Evolutionary conservation across 2,113 vertebrate genomes (phyloP), one percentile per base, ranked within the genome.

Genomic region (Stercorarius parasiticus): DNA sequence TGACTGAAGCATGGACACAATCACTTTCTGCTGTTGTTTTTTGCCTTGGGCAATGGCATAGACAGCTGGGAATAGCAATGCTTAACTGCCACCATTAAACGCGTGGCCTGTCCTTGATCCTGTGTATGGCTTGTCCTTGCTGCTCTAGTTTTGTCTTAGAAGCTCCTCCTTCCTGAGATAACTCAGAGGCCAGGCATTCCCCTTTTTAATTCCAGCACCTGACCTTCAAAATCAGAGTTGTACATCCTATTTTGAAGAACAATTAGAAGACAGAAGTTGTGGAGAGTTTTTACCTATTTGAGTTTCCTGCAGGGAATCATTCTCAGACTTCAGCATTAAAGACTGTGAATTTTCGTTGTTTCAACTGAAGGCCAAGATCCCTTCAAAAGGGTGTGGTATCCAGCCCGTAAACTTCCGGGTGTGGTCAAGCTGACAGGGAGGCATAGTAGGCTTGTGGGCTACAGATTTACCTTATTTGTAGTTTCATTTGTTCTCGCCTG

Each of bases 1-100:
- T 29, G 64, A 50, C 13, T 0, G 2, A 73, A 84, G 5, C 14
- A 42, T 0, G 27, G 30, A 22, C 29, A 25, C 27, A 58, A 23
- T 58, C 19, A 18, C 15, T 73, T 95, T 42, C 40, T 53, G 29
- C 5, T n/a, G 18, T 4, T 72, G 6, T 30, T 74, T 80, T 71
- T n/a, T 69, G 8, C 59, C 42, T 56, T 58, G 36, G 40, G 30
- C 23, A 32, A 53, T 16, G 21, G 6, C 13, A 13, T 2, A 13
- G 30, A 20, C 20, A 72, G 22, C 62, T 77, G 62, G 38, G 36
- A 91, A 69, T 1, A 9, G 20, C 58, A 43, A 9, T 8, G 17
- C 34, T 88, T 6, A 22, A 9, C 27, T 49, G 27, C 34, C 29
- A 22, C n/a, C 6, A 2, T 43, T 19, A 53, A 56, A 36, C 16